phyloP scores from a whole-genome alignment of 2,888 invertebrate species.

The Conops quadrifasciatus region DNA sequence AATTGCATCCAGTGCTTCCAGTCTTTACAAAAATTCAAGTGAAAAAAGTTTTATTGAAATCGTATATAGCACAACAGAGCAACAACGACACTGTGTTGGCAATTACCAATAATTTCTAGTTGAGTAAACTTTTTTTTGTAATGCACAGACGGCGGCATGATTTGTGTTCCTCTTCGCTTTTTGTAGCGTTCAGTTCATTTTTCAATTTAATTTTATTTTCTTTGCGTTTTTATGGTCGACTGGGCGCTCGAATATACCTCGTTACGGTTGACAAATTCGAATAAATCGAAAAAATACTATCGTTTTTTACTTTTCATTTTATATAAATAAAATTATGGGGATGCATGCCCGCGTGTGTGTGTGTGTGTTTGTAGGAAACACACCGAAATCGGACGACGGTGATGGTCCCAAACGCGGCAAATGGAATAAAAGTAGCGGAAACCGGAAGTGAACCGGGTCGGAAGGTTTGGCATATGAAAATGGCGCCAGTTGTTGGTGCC shows the following conservation, averaged over 20 bases:
- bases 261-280: constrained; percentile 6
- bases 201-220: neutral
- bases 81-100: too few relatives aligned
- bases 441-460: neutral
- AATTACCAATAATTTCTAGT: too few relatives aligned
- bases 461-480: neutral
- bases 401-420: neutral
- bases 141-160: too few relatives aligned
- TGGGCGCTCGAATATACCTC: neutral
- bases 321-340: too few relatives aligned
- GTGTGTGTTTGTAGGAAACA: too few relatives aligned
- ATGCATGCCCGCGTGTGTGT: neutral
- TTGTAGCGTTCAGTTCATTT: neutral
- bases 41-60: too few relatives aligned
- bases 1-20: too few relatives aligned
- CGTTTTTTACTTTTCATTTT: too few relatives aligned
- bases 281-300: neutral
- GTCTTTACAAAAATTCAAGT: too few relatives aligned
- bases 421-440: neutral
- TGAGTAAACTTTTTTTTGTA: too few relatives aligned
- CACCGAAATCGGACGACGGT: neutral
- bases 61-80: too few relatives aligned
- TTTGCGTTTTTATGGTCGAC: neutral
- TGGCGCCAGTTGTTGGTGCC: neutral
- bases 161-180: neutral